Conservation (phyloP, 2,113 vertebrate genomes). For the Ondatra zibethicus region DNA sequence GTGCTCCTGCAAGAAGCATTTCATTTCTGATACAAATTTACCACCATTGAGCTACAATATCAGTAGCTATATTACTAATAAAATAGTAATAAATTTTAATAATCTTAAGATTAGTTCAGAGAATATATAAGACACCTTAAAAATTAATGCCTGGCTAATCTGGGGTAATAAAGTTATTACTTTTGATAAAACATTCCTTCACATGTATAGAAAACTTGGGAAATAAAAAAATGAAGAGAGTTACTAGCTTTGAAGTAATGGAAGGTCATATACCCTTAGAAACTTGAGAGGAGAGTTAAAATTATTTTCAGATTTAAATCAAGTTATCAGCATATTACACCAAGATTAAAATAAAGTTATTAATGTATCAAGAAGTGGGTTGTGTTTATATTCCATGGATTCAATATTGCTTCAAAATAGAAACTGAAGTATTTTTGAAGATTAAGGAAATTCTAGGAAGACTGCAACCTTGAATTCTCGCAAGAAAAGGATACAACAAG, state of each 20-base stretch:
- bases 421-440: not conserved
- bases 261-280: not conserved
- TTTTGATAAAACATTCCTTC: not conserved
- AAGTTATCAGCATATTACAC: not conserved
- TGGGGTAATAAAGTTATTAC: not conserved
- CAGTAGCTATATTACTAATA: not conserved
- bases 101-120: not conserved
- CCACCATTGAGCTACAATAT: not conserved
- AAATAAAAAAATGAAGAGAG: not conserved
- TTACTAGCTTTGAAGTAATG: not conserved
- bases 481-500: not conserved
- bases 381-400: not conserved
- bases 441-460: not conserved
- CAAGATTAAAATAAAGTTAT: not conserved
- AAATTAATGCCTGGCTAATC: not conserved
- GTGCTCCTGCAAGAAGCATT: not conserved
- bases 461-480: not conserved
- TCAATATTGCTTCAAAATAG: conserved; percentile 4
- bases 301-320: conserved; percentile 19
- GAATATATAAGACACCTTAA: not conserved
- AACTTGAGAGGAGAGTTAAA: not conserved
- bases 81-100: not conserved
- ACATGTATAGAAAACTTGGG: not conserved
- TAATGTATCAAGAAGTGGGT: not conserved
- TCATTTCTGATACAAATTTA: not conserved